Evolutionary conservation across 1,140 invertebrate genomes (phyloP).

Genomic region (Drosophila ambigua): DNA sequence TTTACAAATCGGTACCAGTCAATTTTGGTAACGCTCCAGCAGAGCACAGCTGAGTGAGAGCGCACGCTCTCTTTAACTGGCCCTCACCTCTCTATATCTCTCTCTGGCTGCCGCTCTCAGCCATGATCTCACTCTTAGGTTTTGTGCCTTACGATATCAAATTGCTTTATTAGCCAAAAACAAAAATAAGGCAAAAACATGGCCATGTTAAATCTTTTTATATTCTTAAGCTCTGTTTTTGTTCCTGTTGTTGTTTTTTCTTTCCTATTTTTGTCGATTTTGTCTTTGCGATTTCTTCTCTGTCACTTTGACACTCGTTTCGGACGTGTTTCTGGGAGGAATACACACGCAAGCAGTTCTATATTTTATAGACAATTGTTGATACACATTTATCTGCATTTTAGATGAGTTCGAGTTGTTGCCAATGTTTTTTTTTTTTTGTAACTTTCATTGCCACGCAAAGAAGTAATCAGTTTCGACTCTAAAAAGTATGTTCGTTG

Average conservation of each 20-base stretch:
- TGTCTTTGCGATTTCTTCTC: slow-evolving; percentile 48
- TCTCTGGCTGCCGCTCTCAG: slow-evolving; percentile 26
- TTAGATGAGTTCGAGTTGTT: slow-evolving; percentile 1
- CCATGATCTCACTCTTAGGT: slow-evolving; percentile 70
- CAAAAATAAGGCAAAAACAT: slow-evolving; percentile 33
- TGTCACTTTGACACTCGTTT: slow-evolving; percentile 54
- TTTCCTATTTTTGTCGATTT: slow-evolving; percentile 42
- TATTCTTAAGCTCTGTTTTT: slow-evolving; percentile 40
- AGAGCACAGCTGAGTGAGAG: too few relatives aligned
- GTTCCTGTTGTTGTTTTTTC: slow-evolving; percentile 5
- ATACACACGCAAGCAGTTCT: slow-evolving; percentile 61
- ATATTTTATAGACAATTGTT: slow-evolving; percentile 29
- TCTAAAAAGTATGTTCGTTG: too few relatives aligned
- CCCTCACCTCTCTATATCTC: slow-evolving; percentile 10
- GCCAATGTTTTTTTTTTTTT: too few relatives aligned
- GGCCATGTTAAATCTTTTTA: slow-evolving; percentile 57
- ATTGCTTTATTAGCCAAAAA: slow-evolving; percentile 79
- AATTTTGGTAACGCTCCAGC: slow-evolving; percentile 38
- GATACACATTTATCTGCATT: slow-evolving; percentile 46
- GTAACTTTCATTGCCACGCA: too few relatives aligned
- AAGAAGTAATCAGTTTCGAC: too few relatives aligned
- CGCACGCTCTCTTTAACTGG: slow-evolving; percentile 9
- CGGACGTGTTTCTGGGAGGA: slow-evolving; percentile 63
- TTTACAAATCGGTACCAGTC: slow-evolving; percentile 53
- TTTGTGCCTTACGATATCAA: slow-evolving; percentile 72